Evolutionary conservation across 2,797 vertebrate genomes (phyloP).

Genomic region (Neostethus bicornis): DNA sequence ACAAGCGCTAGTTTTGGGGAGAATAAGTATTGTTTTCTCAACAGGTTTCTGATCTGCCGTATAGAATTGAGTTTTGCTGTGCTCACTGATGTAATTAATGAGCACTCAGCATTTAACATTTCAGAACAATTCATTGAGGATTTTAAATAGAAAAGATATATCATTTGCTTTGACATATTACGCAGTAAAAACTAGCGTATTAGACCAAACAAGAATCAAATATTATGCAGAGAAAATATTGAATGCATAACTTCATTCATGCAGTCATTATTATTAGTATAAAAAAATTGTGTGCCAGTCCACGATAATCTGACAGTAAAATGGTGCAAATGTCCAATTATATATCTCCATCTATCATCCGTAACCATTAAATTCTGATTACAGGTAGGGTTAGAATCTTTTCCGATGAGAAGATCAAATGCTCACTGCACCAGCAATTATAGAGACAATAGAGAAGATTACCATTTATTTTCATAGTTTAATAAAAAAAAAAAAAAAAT

Average conservation of each 20-base stretch:
- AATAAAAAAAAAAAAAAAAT: no score
- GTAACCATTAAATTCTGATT: no score
- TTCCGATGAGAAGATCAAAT: no score
- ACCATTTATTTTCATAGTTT: no score
- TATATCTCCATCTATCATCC: no score
- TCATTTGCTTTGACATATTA: not conserved
- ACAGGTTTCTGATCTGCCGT: slow-evolving; percentile 2
- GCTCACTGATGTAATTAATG: not conserved
- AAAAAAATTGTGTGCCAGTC: no score
- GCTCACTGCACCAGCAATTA: no score
- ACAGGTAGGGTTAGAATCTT: no score
- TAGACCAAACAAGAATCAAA: not conserved
- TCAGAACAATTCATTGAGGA: not conserved
- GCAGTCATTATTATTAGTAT: not conserved
- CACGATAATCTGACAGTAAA: not conserved
- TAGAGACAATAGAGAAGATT: no score
- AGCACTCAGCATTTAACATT: not conserved
- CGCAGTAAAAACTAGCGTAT: not conserved
- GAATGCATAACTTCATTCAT: not conserved
- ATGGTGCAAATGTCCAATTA: not conserved
- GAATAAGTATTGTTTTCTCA: no score
- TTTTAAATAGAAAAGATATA: not conserved
- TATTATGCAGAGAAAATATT: not conserved
- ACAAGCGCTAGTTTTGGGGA: not conserved
- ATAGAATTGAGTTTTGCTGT: slow-evolving; percentile 3